Evolutionary conservation across 2,888 invertebrate species (phyloP), one percentile per base, ranked within the genome.

Genomic region (Athalia circularis): DNA sequence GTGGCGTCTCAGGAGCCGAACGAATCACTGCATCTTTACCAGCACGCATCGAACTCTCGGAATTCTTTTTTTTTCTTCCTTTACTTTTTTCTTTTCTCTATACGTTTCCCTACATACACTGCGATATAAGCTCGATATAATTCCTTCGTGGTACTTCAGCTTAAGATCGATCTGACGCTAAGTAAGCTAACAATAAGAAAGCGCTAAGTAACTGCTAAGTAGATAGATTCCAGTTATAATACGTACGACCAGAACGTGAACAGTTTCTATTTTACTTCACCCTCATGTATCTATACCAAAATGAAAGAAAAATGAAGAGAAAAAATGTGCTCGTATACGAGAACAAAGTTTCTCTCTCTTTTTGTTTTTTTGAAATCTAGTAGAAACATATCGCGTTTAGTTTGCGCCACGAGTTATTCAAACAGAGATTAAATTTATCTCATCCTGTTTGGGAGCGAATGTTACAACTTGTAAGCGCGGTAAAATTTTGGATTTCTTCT

Each of bases 101-200:
- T 84, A 80, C 72, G 72, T 57, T 48, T 83, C 80, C 80, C 80
- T 83, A 84, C 85, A 85, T 59, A 81, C 84, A 83, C 84, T 84
- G 81, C 85, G 80, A 82, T 29, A 29, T 29, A 29, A 29, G 29
- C 29, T 29, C 29, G 29, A 29, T 29, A 29, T 29, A 29, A 29
- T 29, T 29, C 29, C 84, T 85, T 84, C 85, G 86, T 83, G 47
- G 50, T 75, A 50, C 47, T 50, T 80, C 83, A 87, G 87, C 87
- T 88, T 87, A 88, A 88, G 87, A 87, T 86, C 86, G 84, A 87
- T 86, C 86, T 82, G 80, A 82, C 82, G 80, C 83, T 75, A 62
- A 75, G 75, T 75, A 75, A 75, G 75, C 75, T 75, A 75, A 75
- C 75, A 75, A 75, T 64, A 67, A 77, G 62, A 65, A n/a, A 45